Evolutionary conservation across 2,888 invertebrate genomes (phyloP).

Genomic region (Tillus elongatus): DNA sequence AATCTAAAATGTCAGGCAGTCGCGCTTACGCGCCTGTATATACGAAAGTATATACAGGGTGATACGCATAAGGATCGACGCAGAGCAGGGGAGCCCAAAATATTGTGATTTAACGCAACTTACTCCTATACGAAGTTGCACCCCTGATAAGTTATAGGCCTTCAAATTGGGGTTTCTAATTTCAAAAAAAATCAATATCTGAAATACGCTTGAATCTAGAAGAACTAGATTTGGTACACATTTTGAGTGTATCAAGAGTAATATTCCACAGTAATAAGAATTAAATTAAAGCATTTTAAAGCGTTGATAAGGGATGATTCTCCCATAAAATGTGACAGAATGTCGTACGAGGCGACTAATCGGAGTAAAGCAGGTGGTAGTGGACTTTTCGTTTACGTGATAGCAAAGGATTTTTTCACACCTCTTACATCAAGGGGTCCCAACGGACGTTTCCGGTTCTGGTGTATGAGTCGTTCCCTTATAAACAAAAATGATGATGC

Average conservation of each 20-base stretch:
- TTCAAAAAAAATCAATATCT: constrained; percentile 3
- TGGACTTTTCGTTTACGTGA: too few species aligned
- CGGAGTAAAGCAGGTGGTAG: too few species aligned
- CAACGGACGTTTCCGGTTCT: too few species aligned
- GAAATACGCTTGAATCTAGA: background rate
- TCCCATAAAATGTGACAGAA: background rate
- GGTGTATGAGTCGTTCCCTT: too few species aligned
- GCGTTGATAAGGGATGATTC: background rate
- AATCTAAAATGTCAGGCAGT: too few species aligned
- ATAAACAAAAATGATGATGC: too few species aligned
- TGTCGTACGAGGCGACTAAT: too few species aligned
- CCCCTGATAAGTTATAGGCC: background rate
- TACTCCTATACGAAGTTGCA: background rate
- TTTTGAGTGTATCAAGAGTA: constrained; percentile 2
- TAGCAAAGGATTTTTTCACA: too few species aligned
- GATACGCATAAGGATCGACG: constrained; percentile 2
- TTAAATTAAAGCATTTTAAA: background rate
- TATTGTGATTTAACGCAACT: constrained; percentile 2
- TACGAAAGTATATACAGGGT: background rate
- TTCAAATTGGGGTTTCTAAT: background rate
- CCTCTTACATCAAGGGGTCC: too few species aligned
- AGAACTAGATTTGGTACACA: background rate
- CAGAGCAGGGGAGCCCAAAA: constrained; percentile 2
- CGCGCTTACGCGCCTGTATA: too few species aligned
- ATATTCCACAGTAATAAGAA: background rate